Evolutionary conservation across 2,113 vertebrate species (phyloP).

Genomic region (Podilymbus podiceps): DNA sequence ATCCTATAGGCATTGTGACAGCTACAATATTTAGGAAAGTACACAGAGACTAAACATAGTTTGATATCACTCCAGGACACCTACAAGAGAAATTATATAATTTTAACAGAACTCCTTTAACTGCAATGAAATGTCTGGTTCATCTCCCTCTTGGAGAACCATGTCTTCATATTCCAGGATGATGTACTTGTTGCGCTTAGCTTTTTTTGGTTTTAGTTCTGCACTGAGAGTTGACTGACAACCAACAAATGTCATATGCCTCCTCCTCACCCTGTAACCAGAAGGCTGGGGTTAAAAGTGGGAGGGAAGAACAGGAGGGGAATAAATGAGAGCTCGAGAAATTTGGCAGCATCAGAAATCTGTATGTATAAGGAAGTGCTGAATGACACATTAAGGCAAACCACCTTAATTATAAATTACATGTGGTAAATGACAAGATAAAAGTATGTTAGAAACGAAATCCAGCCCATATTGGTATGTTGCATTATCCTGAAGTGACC

Average conservation of each 20-base stretch:
- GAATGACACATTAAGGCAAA: background rate
- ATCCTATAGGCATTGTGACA: background rate
- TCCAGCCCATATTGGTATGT: background rate
- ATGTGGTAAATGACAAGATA: background rate
- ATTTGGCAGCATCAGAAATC: background rate
- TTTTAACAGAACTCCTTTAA: background rate
- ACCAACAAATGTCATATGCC: conserved; percentile 7
- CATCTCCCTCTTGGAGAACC: background rate
- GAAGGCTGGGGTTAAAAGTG: conserved; percentile 39
- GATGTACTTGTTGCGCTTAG: background rate
- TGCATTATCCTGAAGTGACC: conserved; percentile 48
- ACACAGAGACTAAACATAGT: background rate
- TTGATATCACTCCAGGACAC: background rate
- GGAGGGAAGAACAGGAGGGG: background rate
- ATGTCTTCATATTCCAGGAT: background rate
- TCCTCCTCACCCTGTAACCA: conserved; percentile 10
- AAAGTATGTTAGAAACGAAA: background rate
- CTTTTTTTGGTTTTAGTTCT: background rate
- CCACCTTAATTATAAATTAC: background rate
- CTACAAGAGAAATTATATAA: background rate
- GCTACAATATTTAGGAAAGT: background rate
- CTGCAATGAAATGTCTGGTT: background rate
- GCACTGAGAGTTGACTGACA: conserved; percentile 19
- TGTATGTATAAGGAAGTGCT: background rate
- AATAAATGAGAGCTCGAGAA: background rate